Base-by-base conservation (phyloP, 2,888 invertebrate genomes). In the Ferrisia virgata region DNA sequence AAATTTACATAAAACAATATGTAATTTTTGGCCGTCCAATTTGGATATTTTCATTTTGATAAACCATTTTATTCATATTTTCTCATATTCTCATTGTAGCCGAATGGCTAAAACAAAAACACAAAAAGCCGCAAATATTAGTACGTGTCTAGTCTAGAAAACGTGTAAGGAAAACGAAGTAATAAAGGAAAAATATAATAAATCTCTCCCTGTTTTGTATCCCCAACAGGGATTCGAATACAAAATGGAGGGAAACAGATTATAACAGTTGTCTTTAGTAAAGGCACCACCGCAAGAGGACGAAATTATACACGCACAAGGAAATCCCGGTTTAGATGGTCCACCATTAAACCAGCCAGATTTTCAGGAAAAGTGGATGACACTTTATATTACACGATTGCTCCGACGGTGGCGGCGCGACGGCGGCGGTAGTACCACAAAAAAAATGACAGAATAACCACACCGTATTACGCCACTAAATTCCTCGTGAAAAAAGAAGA, bases 151-250 rank as follows among this genome's bases (percentile, higher is more conserved):
- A 22, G 39, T 79, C 79, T 47, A 47, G 79, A 79, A 79, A 79
- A 79, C 47, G 79, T 40, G 79, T 79, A 79, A 79, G 47, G 79
- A 79, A 79, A 79, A 79, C 47, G 47, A 79, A 79, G 47, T 47
- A 79, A 79, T 79, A 79, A 79, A 53, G 79, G 79, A 79, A 79
- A 79, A 79, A 47, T 22, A 47, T 47, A 79, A 79, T 79, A 79
- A 79, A 79, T 79, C 79, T 79, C 79, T n/a, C 79, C 40, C 47
- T n/a, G 15, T 79, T 72, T 43, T 28, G 47, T 79, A 22, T 79
- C 28, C 47, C 79, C 43, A 79, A 79, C 40, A 79, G 79, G 25
- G 79, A 79, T 22, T 47, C 43, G 22, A 43, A 79, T 47, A 31
- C 47, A 40, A 79, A 39, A 79, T 39, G 25, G 25, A 79, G 79